Conservation (phyloP, 1,140 invertebrate genomes). For the Adoxophyes honmai region DNA sequence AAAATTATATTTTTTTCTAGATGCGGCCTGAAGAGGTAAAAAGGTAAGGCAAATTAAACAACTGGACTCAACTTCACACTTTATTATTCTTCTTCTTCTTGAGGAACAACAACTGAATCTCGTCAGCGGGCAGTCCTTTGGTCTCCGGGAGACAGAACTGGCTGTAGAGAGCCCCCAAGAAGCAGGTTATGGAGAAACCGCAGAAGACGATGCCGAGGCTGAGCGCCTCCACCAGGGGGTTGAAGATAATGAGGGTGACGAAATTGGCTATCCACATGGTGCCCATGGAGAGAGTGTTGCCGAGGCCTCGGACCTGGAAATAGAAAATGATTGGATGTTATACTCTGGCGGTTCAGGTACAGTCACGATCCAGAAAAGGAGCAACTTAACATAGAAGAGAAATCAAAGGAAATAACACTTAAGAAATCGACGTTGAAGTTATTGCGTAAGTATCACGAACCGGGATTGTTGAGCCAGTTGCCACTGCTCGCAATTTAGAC, state of each 20-base stretch:
- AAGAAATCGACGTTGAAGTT: too few relatives aligned
- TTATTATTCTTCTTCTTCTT: slow-evolving; percentile 33
- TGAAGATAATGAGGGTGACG: slow-evolving; percentile 55
- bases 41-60: too few relatives aligned
- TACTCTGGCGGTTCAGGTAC: too few relatives aligned
- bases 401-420: too few relatives aligned
- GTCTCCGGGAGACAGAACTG: slow-evolving; percentile 58
- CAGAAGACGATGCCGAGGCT: slow-evolving; percentile 56
- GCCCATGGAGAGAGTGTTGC: slow-evolving; percentile 52
- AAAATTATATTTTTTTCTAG: too few relatives aligned
- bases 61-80: slow-evolving; percentile 48
- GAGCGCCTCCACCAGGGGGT: slow-evolving; percentile 42
- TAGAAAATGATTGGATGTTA: slow-evolving; percentile 4
- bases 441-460: too few relatives aligned
- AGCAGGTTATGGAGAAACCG: slow-evolving; percentile 46
- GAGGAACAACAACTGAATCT: slow-evolving; percentile 51
- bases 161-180: slow-evolving; percentile 45
- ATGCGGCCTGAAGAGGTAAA: too few relatives aligned
- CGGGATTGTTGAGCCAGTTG: too few relatives aligned
- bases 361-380: too few relatives aligned
- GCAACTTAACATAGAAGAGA: too few relatives aligned
- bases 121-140: slow-evolving; percentile 55
- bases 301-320: slow-evolving; percentile 55
- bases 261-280: slow-evolving; percentile 63
- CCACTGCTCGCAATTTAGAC: too few relatives aligned